Evolutionary conservation across 2,888 invertebrate genomes (phyloP), one percentile per base, ranked within the genome.

Genomic region (Eupeodes latifasciatus): DNA sequence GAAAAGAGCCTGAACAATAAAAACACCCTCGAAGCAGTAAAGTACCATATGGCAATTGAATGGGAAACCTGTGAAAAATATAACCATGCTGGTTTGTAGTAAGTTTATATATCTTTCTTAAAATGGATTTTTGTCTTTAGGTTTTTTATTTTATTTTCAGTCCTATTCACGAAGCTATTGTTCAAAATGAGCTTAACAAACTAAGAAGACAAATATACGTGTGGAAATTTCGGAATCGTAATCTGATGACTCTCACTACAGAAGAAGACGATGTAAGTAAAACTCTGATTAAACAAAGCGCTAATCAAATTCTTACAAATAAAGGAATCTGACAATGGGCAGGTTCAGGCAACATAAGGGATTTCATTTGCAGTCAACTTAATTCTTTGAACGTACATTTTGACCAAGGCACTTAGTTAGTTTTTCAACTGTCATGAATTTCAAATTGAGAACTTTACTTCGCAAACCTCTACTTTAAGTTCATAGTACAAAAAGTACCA

Each of bases 161-260:
- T 11, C 90, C 90, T n/a, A 85, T 90, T 19, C 90, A 90, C 27
- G 71, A 72, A 19, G 89, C 90, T 16, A 90, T 90, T 40, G 19
- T 74, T 16, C 36, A 77, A 9, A 89, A 90, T 34, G 85, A 90
- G 14, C 14, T 89, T 2, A 11, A 53, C 10, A 76, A 74, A 62
- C 64, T 90, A 0, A 81, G 75, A 66, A 81, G 85, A 11, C 90
- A 90, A 74, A 44, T 90, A 0, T 90, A 83, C 34, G 89, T 90
- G 7, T 87, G 86, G 66, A 78, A 84, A 2, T 85, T 61, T 67
- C 71, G 69, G 1, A 81, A 87, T 16, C 0, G 10, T 0, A 19
- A 90, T 57, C 47, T 90, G 10, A 66, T 81, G 55, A 40, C 47
- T 16, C 69, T 90, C 27, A 6, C 19, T 12, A 90, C 90, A 0